Base-by-base conservation (phyloP, 30 jellyfish, hydroid and myxozoan genomes). In the Aurelia aurita complex sp. Pacific region DNA sequence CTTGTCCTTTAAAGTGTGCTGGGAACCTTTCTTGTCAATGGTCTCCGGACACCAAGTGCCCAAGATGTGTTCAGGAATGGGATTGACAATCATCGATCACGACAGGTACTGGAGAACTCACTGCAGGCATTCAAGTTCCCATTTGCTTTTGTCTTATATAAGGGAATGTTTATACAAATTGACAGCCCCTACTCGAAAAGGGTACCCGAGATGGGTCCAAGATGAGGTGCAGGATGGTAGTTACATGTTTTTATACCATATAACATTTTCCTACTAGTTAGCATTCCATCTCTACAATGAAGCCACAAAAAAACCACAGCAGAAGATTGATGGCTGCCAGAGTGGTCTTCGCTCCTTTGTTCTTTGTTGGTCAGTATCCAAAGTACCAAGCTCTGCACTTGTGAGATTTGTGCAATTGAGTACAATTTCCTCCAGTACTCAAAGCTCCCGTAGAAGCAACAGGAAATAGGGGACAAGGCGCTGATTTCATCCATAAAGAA, bases 291-390 rank as follows among this genome's bases (percentile, higher is more conserved):
- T 59, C 6, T 59, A 12, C 6, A 12, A 2, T 7, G 67, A 59
- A 18, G 67, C 67, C 67, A 59, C 67, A 15, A 2, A 59, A 59
- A 18, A 59, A 59, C 6, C 67, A 59, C 6, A 59, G 67, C 29
- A 59, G 29, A 59, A 59, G 67, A 59, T 1, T 59, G 67, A 59
- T 59, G 18, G 67, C 67, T 59, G 67, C 67, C 18, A 59, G 67
- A 59, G 67, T 59, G 67, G 67, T 59, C 18, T 59, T 59, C 6
- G 67, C 67, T 5, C 67, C 67, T 59, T 59, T 59, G 67, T 59
- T 59, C 67, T 59, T 59, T 59, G 67, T 59, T 15, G 18, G 29
- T 5, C 67, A 59, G 5, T 7, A 59, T 18, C 67, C 67, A 12
- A 59, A 59, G 6, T 59, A 59, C 6, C 67, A 59, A 5, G 5